Evolutionary conservation across 2,888 invertebrate species (phyloP), one percentile per base, ranked within the genome.

Genomic region (Thyatira batis): DNA sequence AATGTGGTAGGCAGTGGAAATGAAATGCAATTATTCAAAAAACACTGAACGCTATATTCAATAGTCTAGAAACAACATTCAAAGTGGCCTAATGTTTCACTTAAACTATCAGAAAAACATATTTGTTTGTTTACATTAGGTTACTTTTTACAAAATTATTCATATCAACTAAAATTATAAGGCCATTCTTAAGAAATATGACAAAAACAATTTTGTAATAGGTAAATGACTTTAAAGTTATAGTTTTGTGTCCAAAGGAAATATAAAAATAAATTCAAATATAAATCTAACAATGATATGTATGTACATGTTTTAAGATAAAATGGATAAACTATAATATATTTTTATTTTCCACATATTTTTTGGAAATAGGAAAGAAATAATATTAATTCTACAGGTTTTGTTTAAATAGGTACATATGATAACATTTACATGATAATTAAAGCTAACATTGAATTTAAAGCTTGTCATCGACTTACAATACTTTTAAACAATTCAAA

Each of bases 391-490:
- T 39, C 39, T 39, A 39, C 13, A 6, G 8, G 39, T 39, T 17
- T 33, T 39, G 8, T 39, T 17, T 39, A 39, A 39, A 39, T 39
- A 39, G 39, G 39, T 39, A 39, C 39, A 74, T 77, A 76, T 76
- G 80, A 80, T 82, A 78, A 78, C 72, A 72, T 82, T 84, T 82
- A 87, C 75, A 70, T 69, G 60, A 79, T 87, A 88, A 91, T 91
- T 92, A 92, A 92, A 92, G 91, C 91, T 92, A 90, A 91, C 79
- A 85, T 88, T 84, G 79, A 91, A 89, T 91, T 92, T 92, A 92
- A 92, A 92, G 91, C 91, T 91, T 89, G 78, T 83, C 80, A 85
- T 85, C 82, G 79, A 89, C 86, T 86, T 85, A 84, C 72, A 76
- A 64, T 63, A 57, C 50, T 56, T 62, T 69, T 66, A 72, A 73